phyloP scores from a whole-genome alignment of 2,113 vertebrate species.

The Podiceps cristatus region DNA sequence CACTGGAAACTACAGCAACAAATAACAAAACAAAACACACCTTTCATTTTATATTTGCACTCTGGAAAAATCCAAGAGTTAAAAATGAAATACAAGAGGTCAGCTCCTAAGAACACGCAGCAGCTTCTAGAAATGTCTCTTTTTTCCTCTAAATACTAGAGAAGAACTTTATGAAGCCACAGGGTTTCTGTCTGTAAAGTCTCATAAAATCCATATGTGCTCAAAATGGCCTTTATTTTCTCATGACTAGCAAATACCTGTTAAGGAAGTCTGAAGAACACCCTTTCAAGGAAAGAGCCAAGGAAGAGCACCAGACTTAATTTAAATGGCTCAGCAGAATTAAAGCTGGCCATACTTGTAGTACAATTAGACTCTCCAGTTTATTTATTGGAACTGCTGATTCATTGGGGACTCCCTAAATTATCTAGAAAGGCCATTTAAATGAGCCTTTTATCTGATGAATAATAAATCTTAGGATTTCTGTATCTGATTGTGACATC shows the following conservation, averaged over 20 bases:
- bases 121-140: not conserved
- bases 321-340: conserved; percentile 2
- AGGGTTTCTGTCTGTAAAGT: not conserved
- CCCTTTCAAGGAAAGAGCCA: not conserved
- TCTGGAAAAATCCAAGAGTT: not conserved
- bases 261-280: not conserved
- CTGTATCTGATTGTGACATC: not conserved
- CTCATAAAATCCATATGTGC: not conserved
- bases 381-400: not conserved
- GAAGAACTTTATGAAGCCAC: not conserved
- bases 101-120: not conserved
- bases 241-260: not conserved
- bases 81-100: not conserved
- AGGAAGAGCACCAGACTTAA: not conserved
- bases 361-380: not conserved
- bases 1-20: not conserved
- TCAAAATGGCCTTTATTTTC: not conserved
- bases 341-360: not conserved
- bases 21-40: not conserved
- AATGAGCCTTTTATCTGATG: not conserved
- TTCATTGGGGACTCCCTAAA: not conserved
- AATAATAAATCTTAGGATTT: conserved; percentile 15
- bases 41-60: not conserved
- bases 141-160: not conserved
- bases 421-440: not conserved